A percentile compares a stretch with the other conserved stretches of the same genome.
Evolutionary conservation across 2,888 invertebrate species (phyloP).

Genomic region (Maniola hyperantus): DNA sequence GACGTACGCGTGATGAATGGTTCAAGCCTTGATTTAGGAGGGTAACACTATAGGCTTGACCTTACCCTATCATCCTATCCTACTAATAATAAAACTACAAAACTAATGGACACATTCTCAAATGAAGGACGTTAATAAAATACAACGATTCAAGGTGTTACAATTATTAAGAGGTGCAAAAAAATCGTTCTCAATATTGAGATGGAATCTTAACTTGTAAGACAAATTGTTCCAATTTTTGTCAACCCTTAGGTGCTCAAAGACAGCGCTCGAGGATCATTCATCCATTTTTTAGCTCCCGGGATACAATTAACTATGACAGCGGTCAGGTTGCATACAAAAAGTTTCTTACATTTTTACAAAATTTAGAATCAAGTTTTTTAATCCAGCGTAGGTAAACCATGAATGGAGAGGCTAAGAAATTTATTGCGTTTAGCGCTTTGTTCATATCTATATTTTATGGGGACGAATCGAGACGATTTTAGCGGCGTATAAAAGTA

Average conservation of each 20-base stretch:
- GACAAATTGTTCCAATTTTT: conserved; percentile 75
- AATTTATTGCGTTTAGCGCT: conserved; percentile 72
- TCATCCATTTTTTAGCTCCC: conserved; percentile 72
- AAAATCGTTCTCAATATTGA: conserved; percentile 65
- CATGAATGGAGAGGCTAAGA: conserved; percentile 55
- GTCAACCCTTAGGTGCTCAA: conserved; percentile 73
- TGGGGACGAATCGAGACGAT: conserved; percentile 55
- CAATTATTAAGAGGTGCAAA: conserved; percentile 71
- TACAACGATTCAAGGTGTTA: conserved; percentile 46
- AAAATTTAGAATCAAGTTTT: conserved; percentile 57
- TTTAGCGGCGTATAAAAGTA: conserved; percentile 64
- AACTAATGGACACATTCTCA: conserved; percentile 33
- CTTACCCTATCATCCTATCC: conserved; percentile 56
- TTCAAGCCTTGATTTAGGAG: conserved; percentile 68
- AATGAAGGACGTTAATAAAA: conserved; percentile 34
- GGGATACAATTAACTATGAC: conserved; percentile 73
- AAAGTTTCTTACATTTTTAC: conserved; percentile 56
- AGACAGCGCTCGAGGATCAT: conserved; percentile 56
- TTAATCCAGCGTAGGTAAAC: conserved; percentile 41
- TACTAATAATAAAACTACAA: conserved; percentile 69
- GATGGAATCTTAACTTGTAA: conserved; percentile 72
- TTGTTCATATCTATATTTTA: conserved; percentile 78
- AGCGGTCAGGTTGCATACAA: conserved; percentile 74
- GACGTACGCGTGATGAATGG: conserved; percentile 73
- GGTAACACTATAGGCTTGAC: conserved; percentile 60